Evolutionary conservation across 2,797 vertebrate genomes (phyloP), one percentile per base, ranked within the genome.

Genomic region (Muscicapa striata): DNA sequence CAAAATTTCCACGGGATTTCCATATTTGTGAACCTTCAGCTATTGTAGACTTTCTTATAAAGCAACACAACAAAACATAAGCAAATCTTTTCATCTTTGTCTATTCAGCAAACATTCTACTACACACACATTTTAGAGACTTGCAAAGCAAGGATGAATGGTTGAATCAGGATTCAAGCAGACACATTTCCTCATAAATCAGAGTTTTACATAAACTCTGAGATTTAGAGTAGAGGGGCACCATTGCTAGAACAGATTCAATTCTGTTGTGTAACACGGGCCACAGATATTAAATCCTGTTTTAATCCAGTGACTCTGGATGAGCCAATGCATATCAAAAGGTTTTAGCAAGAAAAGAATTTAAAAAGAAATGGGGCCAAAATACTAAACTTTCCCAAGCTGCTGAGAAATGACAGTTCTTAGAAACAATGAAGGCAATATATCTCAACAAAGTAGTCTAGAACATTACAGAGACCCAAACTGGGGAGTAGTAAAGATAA

Each of bases 381-480:
- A 73, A 72, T 11, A 26, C 8, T 45, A 69, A 85, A 82, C 15
- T 66, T 83, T 52, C 77, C 29, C 73, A 89, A 81, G 34, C 17
- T 84, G 12, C 41, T 55, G 23, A 32, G 41, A 91, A 96, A 58
- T 61, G 6, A n/a, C 59, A 70, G 30, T 67, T 91, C 49, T 66
- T 36, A 73, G 59, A 77, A 41, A 84, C 26, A 48, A 2, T 67
- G 57, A 87, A 79, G 27, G 82, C 7, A 58, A 64, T 13, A 40
- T 57, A 57, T 9, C 19, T 43, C 69, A 92, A 63, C 49, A 93
- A 95, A 63, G 24, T 82, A 95, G n/a, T 80, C 85, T 88, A 48
- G 62, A 89, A 67, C 11, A 85, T 10, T 22, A 84, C 55, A 95
- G 63, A 95, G 97, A 93, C 51, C 10, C 36, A 32, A 81, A 82